These are phyloP conservation scores for Pseudochirops corinnae DNA, from an alignment of 2,797 vertebrate species.

Conservation along the genomic window DNA sequence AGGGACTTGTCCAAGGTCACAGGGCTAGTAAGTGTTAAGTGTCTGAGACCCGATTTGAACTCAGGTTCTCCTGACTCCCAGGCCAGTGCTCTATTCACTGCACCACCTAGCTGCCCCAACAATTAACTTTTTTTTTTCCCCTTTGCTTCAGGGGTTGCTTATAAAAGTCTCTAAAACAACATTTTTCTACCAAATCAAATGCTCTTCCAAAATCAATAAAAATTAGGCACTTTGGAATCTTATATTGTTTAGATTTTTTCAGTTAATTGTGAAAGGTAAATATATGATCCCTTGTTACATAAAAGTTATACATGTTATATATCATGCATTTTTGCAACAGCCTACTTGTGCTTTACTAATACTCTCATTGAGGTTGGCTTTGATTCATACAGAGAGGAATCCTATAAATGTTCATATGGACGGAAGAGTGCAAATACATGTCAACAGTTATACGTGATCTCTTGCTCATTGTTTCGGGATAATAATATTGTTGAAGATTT, in stretches of 20 bases:
- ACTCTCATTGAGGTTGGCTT: not conserved
- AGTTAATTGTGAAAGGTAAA: not conserved
- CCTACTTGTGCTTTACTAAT: not conserved
- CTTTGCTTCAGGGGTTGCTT: too few species aligned
- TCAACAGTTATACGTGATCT: not conserved
- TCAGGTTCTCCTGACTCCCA: too few species aligned
- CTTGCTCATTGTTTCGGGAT: not conserved
- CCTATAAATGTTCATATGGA: too few species aligned
- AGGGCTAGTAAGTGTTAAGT: too few species aligned
- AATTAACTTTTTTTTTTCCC: too few species aligned
- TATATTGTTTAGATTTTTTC: not conserved
- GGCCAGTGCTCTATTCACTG: too few species aligned
- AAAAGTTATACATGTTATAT: not conserved
- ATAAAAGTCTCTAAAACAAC: not conserved
- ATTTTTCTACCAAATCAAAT: not conserved
- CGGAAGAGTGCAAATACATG: not conserved
- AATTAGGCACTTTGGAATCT: not conserved
- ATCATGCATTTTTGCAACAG: not conserved
- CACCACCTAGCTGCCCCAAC: too few species aligned
- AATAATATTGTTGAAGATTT: not conserved
- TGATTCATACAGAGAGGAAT: too few species aligned
- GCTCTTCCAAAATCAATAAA: not conserved
- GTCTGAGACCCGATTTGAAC: too few species aligned
- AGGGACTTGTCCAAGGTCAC: too few species aligned
- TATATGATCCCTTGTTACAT: not conserved